A percentile compares a stretch with the other conserved stretches of the same genome.
These are phyloP conservation scores for Drosophila fulvimacula DNA, from an alignment of 2,888 invertebrate species.

Conservation along the genomic window DNA sequence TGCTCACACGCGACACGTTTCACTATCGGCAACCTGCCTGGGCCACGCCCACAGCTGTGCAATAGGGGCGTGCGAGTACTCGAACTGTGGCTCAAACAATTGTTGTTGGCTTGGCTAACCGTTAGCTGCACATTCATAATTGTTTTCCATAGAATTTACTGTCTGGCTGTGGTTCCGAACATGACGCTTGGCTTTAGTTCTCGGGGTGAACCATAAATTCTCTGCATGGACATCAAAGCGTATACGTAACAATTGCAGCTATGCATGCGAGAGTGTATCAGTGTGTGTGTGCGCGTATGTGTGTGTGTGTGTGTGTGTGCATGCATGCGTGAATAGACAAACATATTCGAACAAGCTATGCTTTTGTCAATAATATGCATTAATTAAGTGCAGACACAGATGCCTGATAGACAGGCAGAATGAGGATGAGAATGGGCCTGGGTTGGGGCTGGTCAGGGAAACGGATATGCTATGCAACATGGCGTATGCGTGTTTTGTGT, in stretches of 20 bases:
- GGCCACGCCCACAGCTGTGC: slow-evolving; percentile 24
- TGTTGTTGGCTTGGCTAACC: slow-evolving; percentile 33
- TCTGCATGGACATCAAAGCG: slow-evolving; percentile 61
- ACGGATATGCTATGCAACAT: slow-evolving; percentile 31
- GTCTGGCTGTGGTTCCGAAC: slow-evolving; percentile 52
- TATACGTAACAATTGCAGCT: slow-evolving; percentile 55
- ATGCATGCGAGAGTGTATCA: slow-evolving; percentile 8
- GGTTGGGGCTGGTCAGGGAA: not conserved
- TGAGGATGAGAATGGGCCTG: not conserved
- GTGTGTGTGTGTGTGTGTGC: slow-evolving; percentile 33
- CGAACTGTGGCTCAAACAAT: slow-evolving; percentile 5
- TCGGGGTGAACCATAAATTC: slow-evolving; percentile 65
- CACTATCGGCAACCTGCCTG: not conserved
- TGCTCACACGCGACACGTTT: slow-evolving; percentile 39
- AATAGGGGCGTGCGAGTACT: not conserved
- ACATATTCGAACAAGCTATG: slow-evolving; percentile 60
- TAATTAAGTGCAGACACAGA: slow-evolving; percentile 74
- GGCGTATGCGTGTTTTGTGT: slow-evolving; percentile 31
- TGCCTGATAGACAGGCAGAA: slow-evolving; percentile 32
- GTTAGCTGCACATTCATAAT: slow-evolving; percentile 56
- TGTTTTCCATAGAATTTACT: slow-evolving; percentile 69
- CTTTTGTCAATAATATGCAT: slow-evolving; percentile 76
- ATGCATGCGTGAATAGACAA: slow-evolving; percentile 69
- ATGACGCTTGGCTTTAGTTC: slow-evolving; percentile 58
- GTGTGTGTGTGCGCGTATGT: slow-evolving; percentile 3